Base-by-base conservation (phyloP, 1,140 invertebrate species). In the Berghia stephanieae region DNA sequence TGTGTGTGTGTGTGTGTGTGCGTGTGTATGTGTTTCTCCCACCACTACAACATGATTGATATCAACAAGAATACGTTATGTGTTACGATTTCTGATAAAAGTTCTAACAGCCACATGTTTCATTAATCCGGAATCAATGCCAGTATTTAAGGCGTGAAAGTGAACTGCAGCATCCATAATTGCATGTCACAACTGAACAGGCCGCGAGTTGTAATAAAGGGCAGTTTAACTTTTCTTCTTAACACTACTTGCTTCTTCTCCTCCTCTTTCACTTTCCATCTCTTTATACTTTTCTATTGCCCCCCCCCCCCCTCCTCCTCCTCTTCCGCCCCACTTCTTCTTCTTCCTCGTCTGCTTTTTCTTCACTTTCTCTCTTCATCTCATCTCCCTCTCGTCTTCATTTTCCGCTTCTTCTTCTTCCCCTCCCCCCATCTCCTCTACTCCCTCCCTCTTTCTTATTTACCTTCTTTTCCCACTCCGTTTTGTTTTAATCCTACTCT, bases 11-110 rank as follows among this genome's bases (percentile, higher is more conserved):
- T 13, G 67, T 43, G 36, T 2, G 67, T 42, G 67, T 69, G 67
- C 44, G 67, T 69, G 67, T 69, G 67, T 42, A 42, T 69, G 67
- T 69, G 67, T 42, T 38, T 69, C 38, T 69, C n/a, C n/a, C n/a
- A n/a, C n/a, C n/a, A n/a, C n/a, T n/a, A n/a, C n/a, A n/a, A n/a
- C n/a, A n/a, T n/a, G n/a, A n/a, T n/a, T n/a, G n/a, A n/a, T n/a
- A n/a, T n/a, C n/a, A n/a, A n/a, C n/a, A n/a, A n/a, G n/a, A n/a
- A n/a, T n/a, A n/a, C n/a, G n/a, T n/a, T n/a, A n/a, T n/a, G n/a
- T n/a, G n/a, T n/a, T n/a, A n/a, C n/a, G n/a, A n/a, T n/a, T n/a
- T n/a, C n/a, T n/a, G n/a, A n/a, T n/a, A n/a, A n/a, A n/a, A n/a
- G n/a, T n/a, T n/a, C n/a, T n/a, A 16, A 24, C 38, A n/a, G n/a